Evolutionary conservation across 2,113 vertebrate genomes (phyloP).

Genomic region (Dicaeum eximium): DNA sequence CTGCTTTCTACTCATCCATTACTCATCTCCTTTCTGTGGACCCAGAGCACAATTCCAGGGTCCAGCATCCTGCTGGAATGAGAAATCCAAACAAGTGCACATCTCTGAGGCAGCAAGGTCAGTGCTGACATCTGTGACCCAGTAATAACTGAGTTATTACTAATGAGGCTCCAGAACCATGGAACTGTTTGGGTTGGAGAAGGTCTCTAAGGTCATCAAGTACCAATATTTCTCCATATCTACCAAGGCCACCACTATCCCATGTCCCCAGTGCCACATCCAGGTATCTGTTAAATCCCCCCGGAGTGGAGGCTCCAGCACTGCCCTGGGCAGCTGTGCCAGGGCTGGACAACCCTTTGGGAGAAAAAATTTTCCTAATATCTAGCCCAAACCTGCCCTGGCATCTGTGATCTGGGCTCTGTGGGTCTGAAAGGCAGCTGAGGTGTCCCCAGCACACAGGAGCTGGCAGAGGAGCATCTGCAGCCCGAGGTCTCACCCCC

Average conservation of each 20-base stretch:
- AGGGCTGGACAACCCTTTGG: neutral
- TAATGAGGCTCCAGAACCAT: neutral
- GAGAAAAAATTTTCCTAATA: neutral
- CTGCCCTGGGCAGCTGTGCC: neutral
- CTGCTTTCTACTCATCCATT: neutral
- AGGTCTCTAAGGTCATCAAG: neutral
- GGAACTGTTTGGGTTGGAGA: neutral
- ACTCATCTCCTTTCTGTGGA: neutral
- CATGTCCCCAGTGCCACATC: neutral
- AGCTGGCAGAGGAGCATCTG: neutral
- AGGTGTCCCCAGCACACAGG: neutral
- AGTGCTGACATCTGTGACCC: neutral
- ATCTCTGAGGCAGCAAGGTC: neutral
- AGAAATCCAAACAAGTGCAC: neutral
- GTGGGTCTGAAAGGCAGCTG: neutral
- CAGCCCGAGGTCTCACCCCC: conserved; percentile 31
- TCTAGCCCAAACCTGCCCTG: neutral
- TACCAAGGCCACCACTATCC: neutral
- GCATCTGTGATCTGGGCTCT: neutral
- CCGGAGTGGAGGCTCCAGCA: neutral
- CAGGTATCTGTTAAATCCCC: neutral
- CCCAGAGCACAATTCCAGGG: neutral
- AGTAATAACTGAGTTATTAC: neutral
- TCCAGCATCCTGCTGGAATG: neutral
- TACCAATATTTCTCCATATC: neutral